Base-by-base conservation (phyloP, 2,888 invertebrate species). In the Augiades crinisus region DNA sequence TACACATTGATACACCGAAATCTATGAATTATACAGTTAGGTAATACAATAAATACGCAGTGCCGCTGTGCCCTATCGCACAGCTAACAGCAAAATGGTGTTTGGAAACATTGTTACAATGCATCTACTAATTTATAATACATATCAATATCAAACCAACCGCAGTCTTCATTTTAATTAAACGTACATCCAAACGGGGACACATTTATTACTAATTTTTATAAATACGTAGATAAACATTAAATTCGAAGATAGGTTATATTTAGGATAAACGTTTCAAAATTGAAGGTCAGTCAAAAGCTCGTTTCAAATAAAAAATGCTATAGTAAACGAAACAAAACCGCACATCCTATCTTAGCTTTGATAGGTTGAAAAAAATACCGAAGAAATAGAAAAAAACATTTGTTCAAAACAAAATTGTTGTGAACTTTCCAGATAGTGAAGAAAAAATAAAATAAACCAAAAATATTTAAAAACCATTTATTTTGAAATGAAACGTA, bases 181-280 rank as follows among this genome's bases (percentile, higher is more conserved):
- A 56, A 53, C 57, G 37, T 53, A 13, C 43, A 1, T 14, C 34
- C 13, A 34, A 52, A 37, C 44, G 50, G 47, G 54, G n/a, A 61
- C 44, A 50, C 40, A 34, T 50, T 53, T 46, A 24, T 56, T 53
- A 47, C 38, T 58, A 54, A 56, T 19, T 52, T 45, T 46, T 51
- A 58, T 54, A 57, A 34, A 55, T 56, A 53, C 60, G 45, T 24
- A 34, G 14, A 34, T 53, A 68, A 67, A 60, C 58, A 65, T 56
- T 74, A 75, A 76, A 78, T 78, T 75, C 70, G 72, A 75, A 63
- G 61, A 47, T 63, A 34, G 44, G 16, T 37, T 7, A 46, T 24
- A 43, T 37, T 8, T 45, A 49, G 40, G 36, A 52, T 52, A 53
- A 43, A 58, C 21, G 40, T 50, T 31, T 38, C 47, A 40, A 45